A percentile compares a stretch with the other conserved stretches of the same genome.
Conservation (phyloP, 2,888 invertebrate species). For the Folsomia manolachei region DNA sequence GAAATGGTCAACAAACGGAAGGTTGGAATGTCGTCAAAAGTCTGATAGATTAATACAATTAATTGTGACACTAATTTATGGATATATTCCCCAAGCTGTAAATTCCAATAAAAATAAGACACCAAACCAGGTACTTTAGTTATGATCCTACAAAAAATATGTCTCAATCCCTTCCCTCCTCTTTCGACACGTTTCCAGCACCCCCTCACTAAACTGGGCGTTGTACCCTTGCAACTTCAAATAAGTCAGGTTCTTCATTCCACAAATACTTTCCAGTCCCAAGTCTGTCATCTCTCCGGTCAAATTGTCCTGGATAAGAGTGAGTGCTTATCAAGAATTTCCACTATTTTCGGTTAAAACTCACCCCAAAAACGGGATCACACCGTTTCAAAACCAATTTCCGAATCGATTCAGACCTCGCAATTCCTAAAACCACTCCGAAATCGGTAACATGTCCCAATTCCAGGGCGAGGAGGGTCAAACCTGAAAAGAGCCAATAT, state of each 20-base stretch:
- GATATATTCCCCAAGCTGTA: too few species aligned
- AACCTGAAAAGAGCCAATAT: constrained; percentile 9
- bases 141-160: not conserved
- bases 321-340: too few species aligned
- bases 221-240: constrained; percentile 34
- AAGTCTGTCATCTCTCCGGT: constrained; percentile 19
- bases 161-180: constrained; percentile 16
- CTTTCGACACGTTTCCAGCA: constrained; percentile 13
- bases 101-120: too few species aligned
- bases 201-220: constrained; percentile 19
- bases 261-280: constrained; percentile 20
- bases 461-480: constrained; percentile 28
- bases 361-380: constrained; percentile 12
- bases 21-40: not conserved
- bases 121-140: too few species aligned
- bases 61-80: too few species aligned
- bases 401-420: constrained; percentile 21
- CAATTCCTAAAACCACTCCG: constrained; percentile 33
- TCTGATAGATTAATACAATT: not conserved
- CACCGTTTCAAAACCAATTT: constrained; percentile 26
- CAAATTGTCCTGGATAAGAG: constrained; percentile 21
- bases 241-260: constrained; percentile 26
- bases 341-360: not conserved
- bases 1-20: too few species aligned
- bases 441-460: constrained; percentile 31